phyloP scores from a whole-genome alignment of 2,888 invertebrate genomes.

The Erpobdella octoculata region DNA sequence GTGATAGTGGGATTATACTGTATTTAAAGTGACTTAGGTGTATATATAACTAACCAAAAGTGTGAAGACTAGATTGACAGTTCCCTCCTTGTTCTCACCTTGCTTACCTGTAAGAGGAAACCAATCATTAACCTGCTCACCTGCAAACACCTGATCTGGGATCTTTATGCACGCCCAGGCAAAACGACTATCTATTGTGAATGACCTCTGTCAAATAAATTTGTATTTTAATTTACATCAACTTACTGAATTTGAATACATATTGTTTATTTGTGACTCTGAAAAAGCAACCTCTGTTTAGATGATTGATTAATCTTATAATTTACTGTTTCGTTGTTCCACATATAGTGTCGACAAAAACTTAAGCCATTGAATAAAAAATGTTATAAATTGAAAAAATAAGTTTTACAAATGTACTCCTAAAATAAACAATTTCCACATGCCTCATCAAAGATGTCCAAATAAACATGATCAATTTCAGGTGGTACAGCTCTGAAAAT shows the following conservation, averaged over 20 bases:
- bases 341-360: no score
- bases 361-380: no score
- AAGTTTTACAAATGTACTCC: no score
- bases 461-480: slow-evolving; percentile 77
- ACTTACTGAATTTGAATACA: no score
- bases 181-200: slow-evolving; percentile 87
- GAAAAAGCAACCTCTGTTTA: no score
- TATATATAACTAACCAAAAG: slow-evolving; percentile 42
- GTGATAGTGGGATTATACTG: no score
- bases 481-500: slow-evolving; percentile 68
- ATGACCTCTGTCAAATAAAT: slow-evolving; percentile 62
- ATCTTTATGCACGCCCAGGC: slow-evolving; percentile 87
- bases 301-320: no score
- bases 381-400: no score
- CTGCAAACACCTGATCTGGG: slow-evolving; percentile 70
- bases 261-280: no score
- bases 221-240: no score
- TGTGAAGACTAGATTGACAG: slow-evolving; percentile 74
- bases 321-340: no score
- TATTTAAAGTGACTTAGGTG: background rate
- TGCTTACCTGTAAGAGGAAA: slow-evolving; percentile 84
- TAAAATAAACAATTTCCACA: no score
- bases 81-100: slow-evolving; percentile 86
- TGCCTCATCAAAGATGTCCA: slow-evolving; percentile 90
- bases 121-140: slow-evolving; percentile 90